These are phyloP conservation scores for Piscicola geometra DNA, from an alignment of 2,888 invertebrate genomes.

Conservation along the genomic window DNA sequence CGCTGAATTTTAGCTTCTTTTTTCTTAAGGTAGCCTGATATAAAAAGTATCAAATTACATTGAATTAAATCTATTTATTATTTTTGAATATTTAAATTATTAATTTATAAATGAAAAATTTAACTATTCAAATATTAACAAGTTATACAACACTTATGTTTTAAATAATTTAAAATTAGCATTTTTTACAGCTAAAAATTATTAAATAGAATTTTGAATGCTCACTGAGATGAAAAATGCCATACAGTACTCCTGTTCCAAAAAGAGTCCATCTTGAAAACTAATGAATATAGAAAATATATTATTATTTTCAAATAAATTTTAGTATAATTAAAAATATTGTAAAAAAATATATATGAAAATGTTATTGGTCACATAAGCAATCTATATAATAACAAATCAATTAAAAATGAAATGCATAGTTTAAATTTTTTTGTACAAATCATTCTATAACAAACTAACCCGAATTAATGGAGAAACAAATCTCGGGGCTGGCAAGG, in stretches of 20 bases:
- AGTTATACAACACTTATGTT: neutral
- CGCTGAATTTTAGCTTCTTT: conserved; percentile 34
- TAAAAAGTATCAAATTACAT: neutral
- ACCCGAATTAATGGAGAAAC: conserved; percentile 35
- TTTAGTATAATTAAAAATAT: neutral
- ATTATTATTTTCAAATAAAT: neutral
- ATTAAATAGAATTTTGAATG: neutral
- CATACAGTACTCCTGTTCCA: conserved; percentile 30
- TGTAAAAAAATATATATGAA: neutral
- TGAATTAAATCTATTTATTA: no score
- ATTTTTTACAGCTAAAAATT: neutral
- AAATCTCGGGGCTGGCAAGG: conserved; percentile 33
- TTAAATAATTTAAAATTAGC: neutral
- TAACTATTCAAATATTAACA: no score
- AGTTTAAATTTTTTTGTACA: neutral
- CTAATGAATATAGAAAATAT: conserved; percentile 1
- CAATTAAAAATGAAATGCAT: neutral
- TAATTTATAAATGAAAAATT: no score
- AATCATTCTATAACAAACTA: conserved; percentile 1
- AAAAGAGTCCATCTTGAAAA: conserved; percentile 34
- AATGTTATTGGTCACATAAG: no score
- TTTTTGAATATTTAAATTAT: no score
- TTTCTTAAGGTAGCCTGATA: conserved; percentile 16
- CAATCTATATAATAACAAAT: neutral
- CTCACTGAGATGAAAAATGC: conserved; percentile 34